Evolutionary conservation across 2,888 invertebrate species (phyloP), one percentile per base, ranked within the genome.

Genomic region (Coenonympha arcania): DNA sequence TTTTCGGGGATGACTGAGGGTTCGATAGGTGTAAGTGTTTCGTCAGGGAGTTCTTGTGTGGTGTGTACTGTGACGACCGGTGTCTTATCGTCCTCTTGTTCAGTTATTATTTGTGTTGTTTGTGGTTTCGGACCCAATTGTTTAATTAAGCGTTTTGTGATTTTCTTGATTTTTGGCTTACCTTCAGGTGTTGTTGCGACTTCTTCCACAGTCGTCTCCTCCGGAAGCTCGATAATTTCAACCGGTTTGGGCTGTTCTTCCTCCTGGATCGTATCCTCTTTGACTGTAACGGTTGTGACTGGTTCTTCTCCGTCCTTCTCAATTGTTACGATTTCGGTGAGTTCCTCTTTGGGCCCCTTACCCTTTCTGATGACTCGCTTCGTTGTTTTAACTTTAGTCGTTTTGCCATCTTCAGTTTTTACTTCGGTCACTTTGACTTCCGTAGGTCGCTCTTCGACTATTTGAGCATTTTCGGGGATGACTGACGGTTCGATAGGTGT

Each of bases 121-220:
- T 70, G 68, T 2, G 15, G 1, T 62, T 82, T 44, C 2, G 26
- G 31, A 26, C 55, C 50, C 42, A 45, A 73, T 26, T 51, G 49
- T 24, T 53, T 40, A 52, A 56, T 0, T 48, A 70, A 31, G n/a
- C 43, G 50, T 15, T 52, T 48, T 1, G 48, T 46, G 9, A 31
- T 34, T 46, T 28, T 52, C 48, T 46, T 66, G 20, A 70, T 64
- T 64, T 24, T 65, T 34, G 58, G 67, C 55, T 62, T 65, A 58
- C 65, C 64, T 16, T 64, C 63, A 0, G 59, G 47, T 2, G 57
- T 37, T 9, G 33, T 33, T 18, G 16, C 9, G 8, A 16, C 18
- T 6, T 33, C 33, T 18, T 33, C 33, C 16, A 33, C 1, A 8
- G 33, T 33, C 3, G 33, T 33, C 18, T 33, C 33, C 9, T 33